Evolutionary conservation across 2,888 invertebrate species (phyloP), one percentile per base, ranked within the genome.

Genomic region (Spodoptera exigua): DNA sequence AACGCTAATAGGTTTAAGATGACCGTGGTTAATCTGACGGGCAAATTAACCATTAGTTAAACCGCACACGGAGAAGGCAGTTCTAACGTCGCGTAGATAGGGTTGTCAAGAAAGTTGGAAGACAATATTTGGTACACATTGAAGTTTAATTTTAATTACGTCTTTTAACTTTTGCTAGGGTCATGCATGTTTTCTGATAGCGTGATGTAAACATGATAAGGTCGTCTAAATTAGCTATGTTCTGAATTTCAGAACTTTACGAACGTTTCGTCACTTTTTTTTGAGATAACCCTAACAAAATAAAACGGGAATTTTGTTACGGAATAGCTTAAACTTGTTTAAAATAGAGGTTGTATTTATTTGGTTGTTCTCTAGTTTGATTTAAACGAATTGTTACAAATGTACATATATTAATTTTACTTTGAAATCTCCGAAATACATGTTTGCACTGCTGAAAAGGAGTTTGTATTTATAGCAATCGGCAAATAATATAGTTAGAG

Each of bases 1-100:
- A 85, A 82, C 81, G 80, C 77, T 89, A 89, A 89, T 90, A 85
- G 86, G 82, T 85, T 82, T 81, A 76, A 82, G 83, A 87, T 83
- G 86, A 80, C 86, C 89, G 86, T 84, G 78, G 79, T 86, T 79
- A 90, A 89, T 87, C 78, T 77, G 79, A 75, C 81, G 76, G 61
- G 81, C 86, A 84, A 88, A 87, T 89, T 85, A 84, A 85, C 81
- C 80, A 83, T 86, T 85, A 84, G 80, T 78, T 80, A 79, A 85
- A 85, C 88, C 88, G 80, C 88, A 88, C 88, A 88, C 85, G 79
- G 80, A 65, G 86, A 60, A 51, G 63, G 37, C 36, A 34, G 55
- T 64, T 57, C 54, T 66, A 64, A 62, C 47, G 52, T n/a, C n/a
- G n/a, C n/a, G 12, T 45, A n/a, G 7, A 5, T 58, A 78, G 71